Base-by-base conservation (phyloP, 2,888 invertebrate genomes). In the Leucophenga maculata region DNA sequence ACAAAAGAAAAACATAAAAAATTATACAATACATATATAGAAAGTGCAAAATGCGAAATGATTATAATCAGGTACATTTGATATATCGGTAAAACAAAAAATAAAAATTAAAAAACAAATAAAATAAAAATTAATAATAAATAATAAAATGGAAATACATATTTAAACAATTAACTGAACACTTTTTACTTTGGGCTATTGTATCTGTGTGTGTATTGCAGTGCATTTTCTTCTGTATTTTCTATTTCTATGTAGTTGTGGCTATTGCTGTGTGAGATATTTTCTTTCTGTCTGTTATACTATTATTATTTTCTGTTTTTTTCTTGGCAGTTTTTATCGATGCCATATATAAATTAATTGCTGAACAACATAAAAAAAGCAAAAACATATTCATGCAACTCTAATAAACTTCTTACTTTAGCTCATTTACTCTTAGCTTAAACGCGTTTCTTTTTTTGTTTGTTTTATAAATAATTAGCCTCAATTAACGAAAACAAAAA, bases 1-100 rank as follows among this genome's bases (percentile, higher is more conserved):
- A 57, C n/a, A 22, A 57, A 32, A 26, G 6, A 26, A 13, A 20
- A 26, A 57, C 31, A 2, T 6, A 57, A 57, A 31, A 57, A 31
- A 20, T 20, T 32, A 59, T 46, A 46, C 13, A 59, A 59, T 32
- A n/a, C n/a, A n/a, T n/a, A n/a, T n/a, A 60, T 60, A 44, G 20
- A 60, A 20, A 59, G 22, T 26, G 14, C 73, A 69, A 76, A 82
- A 79, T 82, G 79, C 80, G 76, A 82, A 82, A 79, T 79, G 82
- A 83, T 77, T 83, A 80, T 83, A 83, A 83, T 82, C 82, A 82
- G 82, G 82, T 82, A 82, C 82, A 82, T 82, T 83, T 82, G 80
- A 82, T 83, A 83, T 79, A 77, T 83, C 77, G 44, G 18, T 32
- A 73, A 69, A 71, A 65, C 70, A 74, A 64, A 59, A 54, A 46